Percentiles rank a stretch among this genome's conserved stretches.
phyloP scores from a whole-genome alignment of 2,888 invertebrate species.

The Branchipolynoe longqiensis region DNA sequence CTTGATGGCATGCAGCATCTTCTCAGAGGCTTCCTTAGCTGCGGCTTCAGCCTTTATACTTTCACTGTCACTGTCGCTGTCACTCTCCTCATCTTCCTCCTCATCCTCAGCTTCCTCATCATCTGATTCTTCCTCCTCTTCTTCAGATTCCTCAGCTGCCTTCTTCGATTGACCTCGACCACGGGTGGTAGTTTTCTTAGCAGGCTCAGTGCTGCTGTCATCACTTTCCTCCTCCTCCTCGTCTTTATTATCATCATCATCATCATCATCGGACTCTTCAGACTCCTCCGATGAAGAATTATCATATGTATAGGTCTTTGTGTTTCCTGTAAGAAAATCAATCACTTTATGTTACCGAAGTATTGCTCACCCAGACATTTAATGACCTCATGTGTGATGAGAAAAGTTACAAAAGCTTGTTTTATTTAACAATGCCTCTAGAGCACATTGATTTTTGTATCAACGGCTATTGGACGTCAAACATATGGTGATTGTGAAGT shows the following conservation, averaged over 20 bases:
- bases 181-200: background rate
- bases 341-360: background rate
- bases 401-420: no score
- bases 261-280: slow-evolving; percentile 23
- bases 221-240: slow-evolving; percentile 27
- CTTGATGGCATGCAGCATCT: slow-evolving; percentile 74
- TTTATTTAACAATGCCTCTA: no score
- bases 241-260: background rate
- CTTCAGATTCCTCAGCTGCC: background rate
- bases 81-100: slow-evolving; percentile 58
- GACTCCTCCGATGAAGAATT: slow-evolving; percentile 44
- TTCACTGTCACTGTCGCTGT: slow-evolving; percentile 34
- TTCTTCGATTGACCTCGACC: background rate
- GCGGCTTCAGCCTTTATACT: no score
- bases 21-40: background rate
- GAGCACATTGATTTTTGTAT: no score
- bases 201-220: background rate
- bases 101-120: slow-evolving; percentile 54
- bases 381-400: no score
- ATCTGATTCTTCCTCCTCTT: slow-evolving; percentile 36
- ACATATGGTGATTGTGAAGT: no score
- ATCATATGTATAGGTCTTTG: slow-evolving; percentile 27
- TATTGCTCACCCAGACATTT: no score
- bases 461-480: no score
- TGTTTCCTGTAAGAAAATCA: slow-evolving; percentile 20